Percentiles rank a stretch among this genome's conserved stretches.
Conservation (phyloP, 2,113 vertebrate genomes). For the Etia nguti region DNA sequence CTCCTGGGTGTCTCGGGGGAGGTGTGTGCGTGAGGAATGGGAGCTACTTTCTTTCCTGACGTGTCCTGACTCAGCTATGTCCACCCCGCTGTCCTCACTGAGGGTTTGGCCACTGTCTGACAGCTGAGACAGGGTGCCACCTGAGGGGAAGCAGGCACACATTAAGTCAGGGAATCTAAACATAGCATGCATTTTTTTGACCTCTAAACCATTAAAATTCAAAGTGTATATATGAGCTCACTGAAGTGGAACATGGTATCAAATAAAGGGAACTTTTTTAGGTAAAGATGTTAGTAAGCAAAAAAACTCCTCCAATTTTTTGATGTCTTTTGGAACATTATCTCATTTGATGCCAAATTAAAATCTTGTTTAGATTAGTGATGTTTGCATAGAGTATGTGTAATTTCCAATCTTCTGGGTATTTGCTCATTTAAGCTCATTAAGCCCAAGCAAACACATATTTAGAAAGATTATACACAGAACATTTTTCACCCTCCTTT, state of each 20-base stretch:
- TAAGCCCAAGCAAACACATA: background rate
- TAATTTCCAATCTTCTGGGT: background rate
- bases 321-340: background rate
- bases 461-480: background rate
- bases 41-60: slow-evolving; percentile 79
- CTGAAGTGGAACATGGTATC: background rate
- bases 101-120: slow-evolving; percentile 94
- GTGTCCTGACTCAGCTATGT: slow-evolving; percentile 84
- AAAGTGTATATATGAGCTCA: background rate
- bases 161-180: background rate
- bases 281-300: background rate
- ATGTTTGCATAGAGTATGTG: background rate
- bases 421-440: slow-evolving; percentile 11
- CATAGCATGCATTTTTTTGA: background rate
- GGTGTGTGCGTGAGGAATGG: slow-evolving; percentile 71
- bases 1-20: slow-evolving; percentile 65
- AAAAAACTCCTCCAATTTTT: background rate
- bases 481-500: background rate
- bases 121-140: slow-evolving; percentile 89
- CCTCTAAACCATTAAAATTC: background rate
- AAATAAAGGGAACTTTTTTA: background rate
- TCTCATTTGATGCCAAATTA: background rate
- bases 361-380: slow-evolving; percentile 12
- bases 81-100: slow-evolving; percentile 97
- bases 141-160: slow-evolving; percentile 63